Conservation (phyloP, 2,113 vertebrate genomes). For the Leptobrachium ailaonicum region DNA sequence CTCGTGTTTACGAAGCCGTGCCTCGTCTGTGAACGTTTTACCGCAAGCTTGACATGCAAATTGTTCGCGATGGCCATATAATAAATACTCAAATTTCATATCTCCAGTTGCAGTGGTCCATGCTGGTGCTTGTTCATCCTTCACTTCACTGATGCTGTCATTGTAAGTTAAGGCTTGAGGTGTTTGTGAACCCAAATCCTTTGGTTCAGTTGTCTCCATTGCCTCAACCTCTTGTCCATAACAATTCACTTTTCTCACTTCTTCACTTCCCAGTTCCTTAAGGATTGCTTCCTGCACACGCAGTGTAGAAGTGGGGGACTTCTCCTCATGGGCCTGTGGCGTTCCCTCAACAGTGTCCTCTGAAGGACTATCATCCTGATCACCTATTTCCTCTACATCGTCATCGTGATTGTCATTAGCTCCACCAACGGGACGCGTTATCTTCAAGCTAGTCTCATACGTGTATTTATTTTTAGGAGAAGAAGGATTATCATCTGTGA, state of each 20-base stretch:
- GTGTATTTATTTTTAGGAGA: conserved; percentile 78
- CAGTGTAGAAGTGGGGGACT: conserved; percentile 79
- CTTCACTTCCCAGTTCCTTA: conserved; percentile 93
- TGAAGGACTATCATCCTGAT: conserved; percentile 84
- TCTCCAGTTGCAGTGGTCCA: conserved; percentile 86
- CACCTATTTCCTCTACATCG: conserved; percentile 90
- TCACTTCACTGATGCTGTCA: conserved; percentile 87
- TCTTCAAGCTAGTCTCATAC: conserved; percentile 74
- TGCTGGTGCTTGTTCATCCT: conserved; percentile 81
- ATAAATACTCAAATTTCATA: conserved; percentile 97
- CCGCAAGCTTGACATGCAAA: conserved; percentile 86
- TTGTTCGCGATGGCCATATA: conserved; percentile 95
- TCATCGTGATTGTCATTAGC: conserved; percentile 74
- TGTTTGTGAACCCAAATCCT: conserved; percentile 85
- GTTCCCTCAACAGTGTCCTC: conserved; percentile 81
- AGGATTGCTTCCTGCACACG: conserved; percentile 94
- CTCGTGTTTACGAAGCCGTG: conserved; percentile 88
- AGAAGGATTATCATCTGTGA: conserved; percentile 79
- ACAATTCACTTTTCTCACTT: conserved; percentile 94
- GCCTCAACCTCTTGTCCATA: conserved; percentile 96
- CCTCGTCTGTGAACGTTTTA: conserved; percentile 90
- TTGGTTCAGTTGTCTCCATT: conserved; percentile 80
- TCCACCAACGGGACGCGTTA: conserved; percentile 77
- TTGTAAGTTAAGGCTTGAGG: conserved; percentile 88
- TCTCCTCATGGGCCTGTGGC: conserved; percentile 80